A percentile compares a stretch with the other conserved stretches of the same genome.
Evolutionary conservation across 92 coral and sea anemone genomes (phyloP).

Genomic region (Heliopora coerulea): DNA sequence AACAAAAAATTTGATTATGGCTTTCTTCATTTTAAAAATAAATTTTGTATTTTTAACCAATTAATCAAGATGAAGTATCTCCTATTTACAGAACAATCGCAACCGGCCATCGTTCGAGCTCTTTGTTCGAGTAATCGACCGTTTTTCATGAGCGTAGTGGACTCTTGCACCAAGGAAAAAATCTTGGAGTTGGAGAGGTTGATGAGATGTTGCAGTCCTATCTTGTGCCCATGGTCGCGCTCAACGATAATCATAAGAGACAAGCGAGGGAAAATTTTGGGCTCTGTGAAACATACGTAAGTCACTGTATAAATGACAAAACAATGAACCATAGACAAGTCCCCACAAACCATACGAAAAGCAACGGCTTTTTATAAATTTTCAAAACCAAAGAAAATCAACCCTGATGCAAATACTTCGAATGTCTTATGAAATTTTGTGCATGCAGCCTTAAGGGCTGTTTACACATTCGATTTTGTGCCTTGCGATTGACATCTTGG

Average conservation of each 20-base stretch:
- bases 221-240: slow-evolving; percentile 77
- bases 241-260: slow-evolving; percentile 69
- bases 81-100: slow-evolving; percentile 12
- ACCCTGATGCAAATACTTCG: too few species aligned
- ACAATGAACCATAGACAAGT: too few species aligned
- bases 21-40: too few species aligned
- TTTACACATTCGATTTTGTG: too few species aligned
- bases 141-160: slow-evolving; percentile 72
- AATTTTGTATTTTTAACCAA: neutral
- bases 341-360: too few species aligned
- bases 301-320: slow-evolving; percentile 20
- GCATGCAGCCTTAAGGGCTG: too few species aligned
- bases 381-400: too few species aligned
- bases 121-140: slow-evolving; percentile 50
- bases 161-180: slow-evolving; percentile 43
- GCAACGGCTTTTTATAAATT: too few species aligned
- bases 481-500: too few species aligned
- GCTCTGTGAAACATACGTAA: slow-evolving; percentile 80
- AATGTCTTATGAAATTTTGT: too few species aligned
- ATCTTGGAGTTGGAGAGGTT: slow-evolving; percentile 90
- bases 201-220: slow-evolving; percentile 65
- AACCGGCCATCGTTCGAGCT: slow-evolving; percentile 29
- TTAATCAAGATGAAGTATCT: too few species aligned
- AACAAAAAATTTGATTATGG: too few species aligned
- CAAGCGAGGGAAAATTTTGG: slow-evolving; percentile 81